Evolutionary conservation across 2,888 invertebrate genomes (phyloP).

Genomic region (Eurois occulta): DNA sequence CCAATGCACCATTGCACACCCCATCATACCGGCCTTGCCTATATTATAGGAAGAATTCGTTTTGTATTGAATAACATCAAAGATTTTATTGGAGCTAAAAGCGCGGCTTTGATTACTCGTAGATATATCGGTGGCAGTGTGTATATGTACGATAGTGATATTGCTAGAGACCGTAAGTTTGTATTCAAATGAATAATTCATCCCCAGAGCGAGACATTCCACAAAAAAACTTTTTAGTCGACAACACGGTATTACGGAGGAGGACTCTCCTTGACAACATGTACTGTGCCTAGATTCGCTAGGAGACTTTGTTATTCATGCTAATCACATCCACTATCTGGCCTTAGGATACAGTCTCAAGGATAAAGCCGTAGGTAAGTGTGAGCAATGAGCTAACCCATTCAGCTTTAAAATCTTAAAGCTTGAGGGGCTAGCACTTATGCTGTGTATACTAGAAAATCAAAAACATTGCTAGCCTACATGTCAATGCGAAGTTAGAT

Average conservation of each 20-base stretch:
- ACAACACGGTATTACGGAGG: not conserved
- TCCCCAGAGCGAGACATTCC: not conserved
- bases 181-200: too few species aligned
- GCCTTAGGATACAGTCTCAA: not conserved
- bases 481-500: slow-evolving; percentile 16
- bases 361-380: too few species aligned
- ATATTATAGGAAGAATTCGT: slow-evolving; percentile 47
- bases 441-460: too few species aligned
- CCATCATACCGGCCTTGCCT: slow-evolving; percentile 52
- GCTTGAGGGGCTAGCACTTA: too few species aligned
- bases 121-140: not conserved
- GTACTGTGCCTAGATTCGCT: not conserved
- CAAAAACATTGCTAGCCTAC: slow-evolving; percentile 15
- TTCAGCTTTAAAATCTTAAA: too few species aligned
- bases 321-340: not conserved
- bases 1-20: slow-evolving; percentile 83
- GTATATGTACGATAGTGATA: not conserved
- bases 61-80: slow-evolving; percentile 58
- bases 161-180: not conserved
- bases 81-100: slow-evolving; percentile 32
- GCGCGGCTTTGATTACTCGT: not conserved
- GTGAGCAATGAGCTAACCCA: too few species aligned
- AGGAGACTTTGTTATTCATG: not conserved
- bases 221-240: not conserved
- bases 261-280: not conserved